Evolutionary conservation across 2,797 vertebrate genomes (phyloP).

Genomic region (Syndactyla subalaris): DNA sequence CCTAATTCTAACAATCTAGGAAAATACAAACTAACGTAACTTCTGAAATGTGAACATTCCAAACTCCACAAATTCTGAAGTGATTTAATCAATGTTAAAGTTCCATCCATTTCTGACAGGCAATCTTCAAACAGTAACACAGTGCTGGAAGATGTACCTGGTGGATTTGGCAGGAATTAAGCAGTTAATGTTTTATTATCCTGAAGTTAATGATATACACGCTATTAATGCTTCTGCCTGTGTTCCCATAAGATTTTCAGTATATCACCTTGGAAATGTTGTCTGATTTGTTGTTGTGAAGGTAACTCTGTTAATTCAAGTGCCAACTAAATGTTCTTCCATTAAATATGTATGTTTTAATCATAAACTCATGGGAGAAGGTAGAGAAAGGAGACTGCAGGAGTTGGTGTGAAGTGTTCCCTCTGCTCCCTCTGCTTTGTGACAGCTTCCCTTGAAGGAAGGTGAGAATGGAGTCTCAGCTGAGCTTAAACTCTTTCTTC

Average conservation of each 20-base stretch:
- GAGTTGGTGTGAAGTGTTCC: not conserved
- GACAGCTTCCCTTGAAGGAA: not conserved
- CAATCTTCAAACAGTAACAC: not conserved
- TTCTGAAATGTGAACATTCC: not conserved
- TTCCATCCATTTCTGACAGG: not conserved
- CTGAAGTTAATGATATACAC: constrained; percentile 45
- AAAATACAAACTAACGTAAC: not conserved
- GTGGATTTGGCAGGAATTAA: not conserved
- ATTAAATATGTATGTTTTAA: not conserved
- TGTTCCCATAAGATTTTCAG: not conserved
- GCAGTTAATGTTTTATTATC: constrained; percentile 53
- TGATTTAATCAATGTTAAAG: not conserved
- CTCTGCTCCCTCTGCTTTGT: not conserved
- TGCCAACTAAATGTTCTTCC: not conserved
- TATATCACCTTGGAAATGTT: not conserved
- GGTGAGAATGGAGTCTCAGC: not conserved
- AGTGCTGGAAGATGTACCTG: not conserved
- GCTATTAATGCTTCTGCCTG: not conserved
- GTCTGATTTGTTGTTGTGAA: not conserved
- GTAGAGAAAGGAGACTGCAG: not conserved
- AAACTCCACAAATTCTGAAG: not conserved
- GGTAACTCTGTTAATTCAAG: not conserved
- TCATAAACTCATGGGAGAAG: not conserved
- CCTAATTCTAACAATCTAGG: not conserved
- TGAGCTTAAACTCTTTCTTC: not conserved